Percentiles rank a stretch among this genome's conserved stretches.
phyloP scores from a whole-genome alignment of 2,888 invertebrate genomes.

The Diogma glabrata region DNA sequence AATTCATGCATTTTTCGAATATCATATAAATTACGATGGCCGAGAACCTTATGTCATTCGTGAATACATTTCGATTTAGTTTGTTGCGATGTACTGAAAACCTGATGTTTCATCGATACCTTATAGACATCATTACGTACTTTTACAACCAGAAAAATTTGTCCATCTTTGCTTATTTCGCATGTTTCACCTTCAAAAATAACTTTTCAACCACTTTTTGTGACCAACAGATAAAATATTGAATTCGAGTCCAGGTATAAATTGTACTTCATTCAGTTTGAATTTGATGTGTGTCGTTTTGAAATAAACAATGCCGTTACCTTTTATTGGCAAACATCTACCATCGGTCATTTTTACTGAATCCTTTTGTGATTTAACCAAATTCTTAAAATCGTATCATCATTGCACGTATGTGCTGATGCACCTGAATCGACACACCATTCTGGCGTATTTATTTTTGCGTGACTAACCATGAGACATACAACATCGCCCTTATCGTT shows the following conservation, averaged over 20 bases:
- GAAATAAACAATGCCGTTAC: conserved; percentile 4
- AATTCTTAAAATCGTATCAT: neutral
- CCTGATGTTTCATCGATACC: no score
- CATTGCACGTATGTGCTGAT: neutral
- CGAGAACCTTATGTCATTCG: no score
- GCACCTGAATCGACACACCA: neutral
- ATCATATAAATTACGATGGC: no score
- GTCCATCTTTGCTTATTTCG: conserved; percentile 1
- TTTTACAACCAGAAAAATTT: conserved; percentile 7
- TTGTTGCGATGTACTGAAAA: no score
- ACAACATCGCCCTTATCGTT: neutral
- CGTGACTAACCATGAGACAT: neutral
- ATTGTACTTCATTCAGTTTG: neutral
- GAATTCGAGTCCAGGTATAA: neutral
- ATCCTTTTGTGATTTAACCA: no score
- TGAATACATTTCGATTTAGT: no score
- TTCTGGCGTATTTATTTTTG: neutral
- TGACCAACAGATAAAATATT: neutral
- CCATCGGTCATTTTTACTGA: neutral
- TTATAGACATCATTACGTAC: conserved; percentile 9
- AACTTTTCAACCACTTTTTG: no score
- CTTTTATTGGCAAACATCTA: conserved; percentile 6
- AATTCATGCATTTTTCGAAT: no score
- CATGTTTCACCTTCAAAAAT: no score
- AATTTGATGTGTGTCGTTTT: conserved; percentile 4